phyloP scores from a whole-genome alignment of 2,888 invertebrate species.

The Oligia fasciuncula region DNA sequence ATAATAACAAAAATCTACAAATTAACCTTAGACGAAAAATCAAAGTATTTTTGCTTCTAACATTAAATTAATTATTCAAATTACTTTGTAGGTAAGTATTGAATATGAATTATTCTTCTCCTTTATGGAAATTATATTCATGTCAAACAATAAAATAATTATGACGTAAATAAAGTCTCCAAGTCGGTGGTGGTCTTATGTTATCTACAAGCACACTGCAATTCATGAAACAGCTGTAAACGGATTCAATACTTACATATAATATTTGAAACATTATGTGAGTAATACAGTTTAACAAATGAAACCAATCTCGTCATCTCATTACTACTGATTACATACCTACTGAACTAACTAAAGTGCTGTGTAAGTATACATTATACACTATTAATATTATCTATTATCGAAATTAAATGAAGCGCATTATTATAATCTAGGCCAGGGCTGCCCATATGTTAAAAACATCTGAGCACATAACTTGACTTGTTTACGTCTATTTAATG shows the following conservation, averaged over 20 bases:
- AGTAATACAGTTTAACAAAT: slow-evolving; percentile 21
- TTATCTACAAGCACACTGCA: slow-evolving; percentile 32
- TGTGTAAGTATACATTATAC: slow-evolving; percentile 56
- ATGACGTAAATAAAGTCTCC: slow-evolving; percentile 26
- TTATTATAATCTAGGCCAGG: slow-evolving; percentile 71
- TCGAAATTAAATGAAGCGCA: slow-evolving; percentile 54
- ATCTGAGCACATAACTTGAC: slow-evolving; percentile 63
- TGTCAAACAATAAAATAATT: slow-evolving; percentile 32
- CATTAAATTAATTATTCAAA: slow-evolving; percentile 8
- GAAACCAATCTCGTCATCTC: slow-evolving; percentile 32
- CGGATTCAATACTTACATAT: not conserved
- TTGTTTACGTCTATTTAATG: slow-evolving; percentile 59
- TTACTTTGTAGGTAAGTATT: slow-evolving; percentile 1
- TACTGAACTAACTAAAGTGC: slow-evolving; percentile 22
- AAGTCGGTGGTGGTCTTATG: not conserved
- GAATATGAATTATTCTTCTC: slow-evolving; percentile 10
- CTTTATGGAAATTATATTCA: slow-evolving; percentile 15
- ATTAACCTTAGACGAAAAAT: not conserved
- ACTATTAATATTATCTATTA: slow-evolving; percentile 36
- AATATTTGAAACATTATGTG: slow-evolving; percentile 8
- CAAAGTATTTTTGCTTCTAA: not conserved
- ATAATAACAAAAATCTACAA: not conserved
- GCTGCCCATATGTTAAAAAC: slow-evolving; percentile 57
- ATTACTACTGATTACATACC: slow-evolving; percentile 7
- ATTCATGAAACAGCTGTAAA: slow-evolving; percentile 23